Percentiles rank a stretch among this genome's conserved stretches.
These are phyloP conservation scores for Diplodus puntazzo DNA, from an alignment of 2,797 vertebrate genomes.

Conservation along the genomic window DNA sequence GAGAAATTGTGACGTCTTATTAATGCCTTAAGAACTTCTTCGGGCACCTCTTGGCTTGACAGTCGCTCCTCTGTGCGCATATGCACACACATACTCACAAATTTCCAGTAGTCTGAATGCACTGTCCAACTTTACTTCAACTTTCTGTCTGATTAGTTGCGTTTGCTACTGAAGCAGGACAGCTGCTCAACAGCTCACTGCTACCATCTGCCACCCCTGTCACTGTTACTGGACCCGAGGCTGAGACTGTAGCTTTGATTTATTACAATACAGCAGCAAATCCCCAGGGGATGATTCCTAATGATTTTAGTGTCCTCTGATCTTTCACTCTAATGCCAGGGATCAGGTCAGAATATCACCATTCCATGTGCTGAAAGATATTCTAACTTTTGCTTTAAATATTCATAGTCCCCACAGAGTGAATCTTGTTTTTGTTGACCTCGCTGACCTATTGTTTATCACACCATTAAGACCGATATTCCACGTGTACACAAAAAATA, in stretches of 20 bases:
- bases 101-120: constrained; percentile 9
- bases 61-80: background rate
- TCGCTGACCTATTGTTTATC: constrained; percentile 3
- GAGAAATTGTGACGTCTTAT: constrained; percentile 18
- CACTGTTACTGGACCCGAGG: constrained; percentile 20
- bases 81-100: background rate
- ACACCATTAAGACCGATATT: background rate
- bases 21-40: constrained; percentile 19
- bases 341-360: background rate
- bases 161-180: constrained; percentile 26
- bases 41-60: constrained; percentile 29
- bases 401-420: constrained; percentile 18
- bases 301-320: constrained; percentile 1
- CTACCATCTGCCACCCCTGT: constrained; percentile 40
- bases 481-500: background rate
- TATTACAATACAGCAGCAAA: background rate
- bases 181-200: constrained; percentile 23
- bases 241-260: constrained; percentile 18
- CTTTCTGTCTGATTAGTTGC: constrained; percentile 12
- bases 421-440: constrained; percentile 6
- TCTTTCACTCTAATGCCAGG: background rate
- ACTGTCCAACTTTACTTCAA: constrained; percentile 33
- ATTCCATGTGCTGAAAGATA: background rate
- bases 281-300: background rate
- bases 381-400: constrained; percentile 19